phyloP scores from a whole-genome alignment of 2,888 invertebrate genomes.

The Serripes groenlandicus region DNA sequence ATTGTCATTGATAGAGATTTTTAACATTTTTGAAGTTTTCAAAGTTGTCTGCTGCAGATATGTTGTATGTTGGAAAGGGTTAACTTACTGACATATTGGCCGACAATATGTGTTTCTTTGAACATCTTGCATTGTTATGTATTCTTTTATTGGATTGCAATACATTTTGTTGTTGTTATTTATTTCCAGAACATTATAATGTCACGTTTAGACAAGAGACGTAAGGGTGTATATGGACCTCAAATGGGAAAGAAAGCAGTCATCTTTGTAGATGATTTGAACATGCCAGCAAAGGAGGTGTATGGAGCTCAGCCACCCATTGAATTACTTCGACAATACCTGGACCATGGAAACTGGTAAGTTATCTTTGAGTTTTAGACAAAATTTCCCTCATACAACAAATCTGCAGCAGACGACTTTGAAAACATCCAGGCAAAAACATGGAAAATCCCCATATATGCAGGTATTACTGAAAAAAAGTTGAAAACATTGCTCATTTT shows the following conservation, averaged over 20 bases:
- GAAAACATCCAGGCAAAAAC: background rate
- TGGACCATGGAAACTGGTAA: slow-evolving; percentile 95
- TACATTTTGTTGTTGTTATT: too few relatives aligned
- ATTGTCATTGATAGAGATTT: too few relatives aligned
- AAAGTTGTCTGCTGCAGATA: too few relatives aligned
- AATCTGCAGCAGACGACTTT: background rate
- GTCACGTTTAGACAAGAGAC: slow-evolving; percentile 87
- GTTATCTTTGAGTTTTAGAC: slow-evolving; percentile 35
- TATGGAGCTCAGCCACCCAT: slow-evolving; percentile 95
- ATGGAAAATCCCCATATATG: background rate
- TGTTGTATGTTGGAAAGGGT: too few relatives aligned
- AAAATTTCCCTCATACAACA: background rate
- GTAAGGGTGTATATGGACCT: slow-evolving; percentile 92
- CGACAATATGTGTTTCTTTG: too few relatives aligned
- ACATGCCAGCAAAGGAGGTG: slow-evolving; percentile 94
- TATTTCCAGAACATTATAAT: slow-evolving; percentile 86
- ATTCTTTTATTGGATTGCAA: too few relatives aligned
- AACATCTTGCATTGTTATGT: too few relatives aligned
- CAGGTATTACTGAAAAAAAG: background rate
- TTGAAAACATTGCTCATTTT: background rate
- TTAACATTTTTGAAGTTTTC: too few relatives aligned
- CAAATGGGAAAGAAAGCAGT: slow-evolving; percentile 92
- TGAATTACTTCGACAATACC: slow-evolving; percentile 93
- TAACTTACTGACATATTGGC: too few relatives aligned
- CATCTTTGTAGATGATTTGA: slow-evolving; percentile 95